A percentile compares a stretch with the other conserved stretches of the same genome.
phyloP scores from a whole-genome alignment of 2,888 invertebrate genomes.

The Sericinus montela region DNA sequence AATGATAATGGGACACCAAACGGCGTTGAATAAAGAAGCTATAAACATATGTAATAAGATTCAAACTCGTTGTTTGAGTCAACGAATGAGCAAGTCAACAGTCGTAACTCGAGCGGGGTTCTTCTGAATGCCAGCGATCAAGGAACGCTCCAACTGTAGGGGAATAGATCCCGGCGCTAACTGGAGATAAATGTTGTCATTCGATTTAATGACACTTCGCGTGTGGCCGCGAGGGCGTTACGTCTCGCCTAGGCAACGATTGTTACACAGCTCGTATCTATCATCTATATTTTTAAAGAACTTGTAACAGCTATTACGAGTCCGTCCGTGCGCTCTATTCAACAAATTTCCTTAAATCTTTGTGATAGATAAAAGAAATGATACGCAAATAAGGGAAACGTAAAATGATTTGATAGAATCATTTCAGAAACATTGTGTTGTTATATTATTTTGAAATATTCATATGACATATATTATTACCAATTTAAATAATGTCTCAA shows the following conservation, averaged over 20 bases:
- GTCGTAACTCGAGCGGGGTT: slow-evolving; percentile 12
- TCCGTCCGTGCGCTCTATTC: too few relatives aligned
- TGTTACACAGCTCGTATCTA: too few relatives aligned
- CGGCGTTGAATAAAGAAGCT: slow-evolving; percentile 5
- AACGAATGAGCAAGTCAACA: slow-evolving; percentile 28
- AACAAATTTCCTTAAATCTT: too few relatives aligned
- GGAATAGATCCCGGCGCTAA: slow-evolving; percentile 30
- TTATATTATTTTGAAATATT: too few relatives aligned
- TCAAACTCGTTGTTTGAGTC: slow-evolving; percentile 30
- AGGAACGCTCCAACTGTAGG: neutral
- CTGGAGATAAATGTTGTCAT: slow-evolving; percentile 60
- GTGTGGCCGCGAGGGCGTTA: slow-evolving; percentile 50
- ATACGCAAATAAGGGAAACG: too few relatives aligned
- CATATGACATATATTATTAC: too few relatives aligned
- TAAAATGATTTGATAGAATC: too few relatives aligned
- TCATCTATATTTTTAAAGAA: too few relatives aligned
- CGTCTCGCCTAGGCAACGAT: slow-evolving; percentile 1
- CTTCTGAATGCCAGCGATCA: slow-evolving; percentile 1
- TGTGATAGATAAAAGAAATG: too few relatives aligned
- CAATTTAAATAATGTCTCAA: too few relatives aligned
- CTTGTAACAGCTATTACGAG: too few relatives aligned
- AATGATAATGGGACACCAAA: slow-evolving; percentile 8
- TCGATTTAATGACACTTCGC: slow-evolving; percentile 52
- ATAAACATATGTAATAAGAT: slow-evolving; percentile 19
- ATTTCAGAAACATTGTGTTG: too few relatives aligned